These are phyloP conservation scores for Choreutis nemorana DNA, from an alignment of 2,888 invertebrate genomes.

Conservation along the genomic window DNA sequence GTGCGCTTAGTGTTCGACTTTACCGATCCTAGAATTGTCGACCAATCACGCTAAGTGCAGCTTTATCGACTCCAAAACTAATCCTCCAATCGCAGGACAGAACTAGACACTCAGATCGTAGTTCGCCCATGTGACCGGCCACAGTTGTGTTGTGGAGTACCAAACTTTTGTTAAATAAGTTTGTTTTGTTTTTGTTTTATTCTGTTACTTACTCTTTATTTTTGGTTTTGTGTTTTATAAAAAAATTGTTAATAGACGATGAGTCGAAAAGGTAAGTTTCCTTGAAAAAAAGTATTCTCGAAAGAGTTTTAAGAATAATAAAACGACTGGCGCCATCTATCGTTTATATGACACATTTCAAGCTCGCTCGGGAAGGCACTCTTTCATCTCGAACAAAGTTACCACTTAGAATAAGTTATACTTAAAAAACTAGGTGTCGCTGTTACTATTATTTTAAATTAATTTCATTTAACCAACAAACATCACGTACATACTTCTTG, in stretches of 20 bases:
- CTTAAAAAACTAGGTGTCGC: no score
- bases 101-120: slow-evolving; percentile 25
- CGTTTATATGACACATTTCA: no score
- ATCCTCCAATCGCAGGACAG: no score
- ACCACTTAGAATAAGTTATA: no score
- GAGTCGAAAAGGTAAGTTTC: slow-evolving; percentile 43
- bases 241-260: slow-evolving; percentile 19
- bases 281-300: neutral
- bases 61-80: no score
- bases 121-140: slow-evolving; percentile 53
- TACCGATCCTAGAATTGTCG: slow-evolving; percentile 19
- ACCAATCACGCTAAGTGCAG: slow-evolving; percentile 36
- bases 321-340: neutral
- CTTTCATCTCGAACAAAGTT: no score
- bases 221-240: slow-evolving; percentile 11
- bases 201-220: neutral
- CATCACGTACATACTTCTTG: no score
- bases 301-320: neutral
- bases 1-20: slow-evolving; percentile 25
- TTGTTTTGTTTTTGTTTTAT: neutral
- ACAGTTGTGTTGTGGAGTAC: no score
- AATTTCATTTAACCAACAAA: no score
- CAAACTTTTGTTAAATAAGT: slow-evolving; percentile 7
- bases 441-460: no score
- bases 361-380: no score